Base-by-base conservation (phyloP, 2,113 vertebrate genomes). In the Falco punctatus region DNA sequence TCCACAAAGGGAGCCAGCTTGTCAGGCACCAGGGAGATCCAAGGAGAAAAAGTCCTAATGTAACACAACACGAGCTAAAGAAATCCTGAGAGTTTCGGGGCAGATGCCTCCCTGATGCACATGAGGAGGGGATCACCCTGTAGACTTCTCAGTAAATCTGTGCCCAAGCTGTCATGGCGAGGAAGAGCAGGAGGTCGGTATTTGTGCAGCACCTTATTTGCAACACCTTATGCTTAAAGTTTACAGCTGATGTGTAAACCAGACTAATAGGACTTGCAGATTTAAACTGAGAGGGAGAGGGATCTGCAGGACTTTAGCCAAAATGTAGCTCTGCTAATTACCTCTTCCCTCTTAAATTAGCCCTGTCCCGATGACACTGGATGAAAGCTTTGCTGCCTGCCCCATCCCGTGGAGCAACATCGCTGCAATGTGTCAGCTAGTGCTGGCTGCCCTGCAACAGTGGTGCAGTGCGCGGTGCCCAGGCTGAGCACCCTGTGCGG, bases 391-490 rank as follows among this genome's bases (percentile, higher is more conserved):
- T 61, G 55, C 72, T 62, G 28, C 33, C 70, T 72, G 81, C 48
- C 74, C 52, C 54, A 19, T 62, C 48, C 77, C 0, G 0, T 9
- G 42, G 40, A 42, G 48, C 21, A 46, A 4, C 11, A 2, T 2
- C 4, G 16, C 65, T 77, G 75, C 30, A 10, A 2, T 0, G 14
- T 15, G 22, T 4, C 73, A 33, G 7, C 18, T 30, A 7, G 70
- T 38, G 38, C 74, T 27, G 38, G 38, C 10, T 44, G 91, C 61
- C 42, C 69, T 1, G 4, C 0, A 3, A 2, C 11, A 16, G 65
- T 0, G 1, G 24, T 8, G 14, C 22, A 28, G 21, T 7, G 35
- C 2, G 69, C 27, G 17, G 9, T 32, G 46, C 7, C 35, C 27
- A 4, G 44, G 55, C 64, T 44, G 49, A 54, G 77, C 42, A 27